A percentile compares a stretch with the other conserved stretches of the same genome.
Evolutionary conservation across 2,113 vertebrate genomes (phyloP).

Genomic region (Hemicordylus capensis): DNA sequence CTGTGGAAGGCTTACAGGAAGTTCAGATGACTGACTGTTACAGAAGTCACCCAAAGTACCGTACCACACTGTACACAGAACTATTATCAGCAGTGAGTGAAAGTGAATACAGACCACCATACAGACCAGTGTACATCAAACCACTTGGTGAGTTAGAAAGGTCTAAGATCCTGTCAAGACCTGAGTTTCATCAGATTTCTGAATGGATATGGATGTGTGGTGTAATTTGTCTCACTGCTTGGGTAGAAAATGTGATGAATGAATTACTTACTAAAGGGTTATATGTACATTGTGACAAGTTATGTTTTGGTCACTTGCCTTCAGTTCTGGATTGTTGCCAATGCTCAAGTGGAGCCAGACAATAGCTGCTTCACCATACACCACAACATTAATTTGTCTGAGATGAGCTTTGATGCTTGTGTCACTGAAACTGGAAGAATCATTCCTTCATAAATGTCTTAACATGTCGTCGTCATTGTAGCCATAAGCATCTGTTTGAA

Average conservation of each 20-base stretch:
- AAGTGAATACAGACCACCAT: neutral
- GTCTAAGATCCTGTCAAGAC: neutral
- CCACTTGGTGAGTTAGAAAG: neutral
- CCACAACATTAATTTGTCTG: neutral
- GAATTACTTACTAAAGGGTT: neutral
- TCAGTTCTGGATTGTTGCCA: too few species aligned
- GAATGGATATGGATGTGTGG: neutral
- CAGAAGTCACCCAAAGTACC: neutral
- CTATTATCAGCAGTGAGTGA: neutral
- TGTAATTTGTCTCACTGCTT: neutral
- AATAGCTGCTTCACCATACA: neutral
- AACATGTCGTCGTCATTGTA: neutral
- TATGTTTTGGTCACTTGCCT: neutral
- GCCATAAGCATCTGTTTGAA: conserved; percentile 5
- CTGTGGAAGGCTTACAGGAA: neutral
- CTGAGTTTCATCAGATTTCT: neutral
- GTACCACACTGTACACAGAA: neutral
- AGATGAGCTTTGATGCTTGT: neutral
- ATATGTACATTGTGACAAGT: neutral
- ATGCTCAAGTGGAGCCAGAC: neutral
- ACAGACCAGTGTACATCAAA: too few species aligned
- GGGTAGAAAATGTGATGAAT: neutral
- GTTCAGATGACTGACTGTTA: neutral
- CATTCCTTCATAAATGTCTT: neutral
- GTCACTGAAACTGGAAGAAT: neutral